Conservation (phyloP, 2,113 vertebrate species). For the Sminthopsis crassicaudata region DNA sequence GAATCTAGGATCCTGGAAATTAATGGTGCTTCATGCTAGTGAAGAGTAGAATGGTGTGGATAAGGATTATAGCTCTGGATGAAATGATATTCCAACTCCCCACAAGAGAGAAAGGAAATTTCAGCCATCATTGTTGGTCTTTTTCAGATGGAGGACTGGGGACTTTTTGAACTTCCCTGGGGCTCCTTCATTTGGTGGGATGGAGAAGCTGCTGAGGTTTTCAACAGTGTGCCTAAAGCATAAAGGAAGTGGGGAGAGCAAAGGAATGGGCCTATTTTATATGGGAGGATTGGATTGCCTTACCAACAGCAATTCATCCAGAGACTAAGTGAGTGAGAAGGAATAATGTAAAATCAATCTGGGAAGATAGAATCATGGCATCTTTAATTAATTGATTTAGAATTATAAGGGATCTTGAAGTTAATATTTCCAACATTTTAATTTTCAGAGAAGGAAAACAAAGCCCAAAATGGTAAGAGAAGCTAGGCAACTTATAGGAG, state of each 20-base stretch:
- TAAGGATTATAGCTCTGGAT: not conserved
- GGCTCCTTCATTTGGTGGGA: not conserved
- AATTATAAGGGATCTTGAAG: not conserved
- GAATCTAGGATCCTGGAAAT: not conserved
- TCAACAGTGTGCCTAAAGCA: not conserved
- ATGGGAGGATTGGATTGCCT: not conserved
- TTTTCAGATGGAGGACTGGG: fast-evolving
- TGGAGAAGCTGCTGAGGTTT: not conserved
- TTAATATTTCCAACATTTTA: not conserved
- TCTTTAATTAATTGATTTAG: not conserved
- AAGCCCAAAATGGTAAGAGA: not conserved
- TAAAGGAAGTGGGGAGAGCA: not conserved
- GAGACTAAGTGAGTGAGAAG: not conserved
- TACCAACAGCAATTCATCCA: not conserved
- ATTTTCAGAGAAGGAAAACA: not conserved
- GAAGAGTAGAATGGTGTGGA: not conserved
- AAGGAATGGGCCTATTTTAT: not conserved
- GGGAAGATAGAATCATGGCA: not conserved
- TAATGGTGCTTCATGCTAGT: not conserved
- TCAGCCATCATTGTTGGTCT: not conserved
- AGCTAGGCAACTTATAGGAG: not conserved
- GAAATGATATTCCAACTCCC: not conserved
- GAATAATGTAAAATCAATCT: not conserved
- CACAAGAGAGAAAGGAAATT: not conserved
- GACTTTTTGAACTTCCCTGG: not conserved